Conservation (phyloP, 2,113 vertebrate genomes). For the Bettongia penicillata region DNA sequence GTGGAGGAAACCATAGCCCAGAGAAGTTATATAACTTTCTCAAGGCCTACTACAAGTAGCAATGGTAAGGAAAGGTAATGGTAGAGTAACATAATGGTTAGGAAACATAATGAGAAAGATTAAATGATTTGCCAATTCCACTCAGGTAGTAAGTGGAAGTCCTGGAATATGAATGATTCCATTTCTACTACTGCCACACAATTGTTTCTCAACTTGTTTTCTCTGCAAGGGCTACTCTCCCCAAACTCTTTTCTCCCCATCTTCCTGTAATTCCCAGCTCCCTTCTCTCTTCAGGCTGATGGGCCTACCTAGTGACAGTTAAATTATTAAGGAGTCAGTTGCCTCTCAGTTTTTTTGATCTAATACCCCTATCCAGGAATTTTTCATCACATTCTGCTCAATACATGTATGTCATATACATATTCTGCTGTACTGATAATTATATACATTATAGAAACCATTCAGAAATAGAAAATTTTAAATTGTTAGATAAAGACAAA, state of each 20-base stretch:
- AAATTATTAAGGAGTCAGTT: neutral
- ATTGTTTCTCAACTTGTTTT: neutral
- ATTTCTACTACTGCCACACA: neutral
- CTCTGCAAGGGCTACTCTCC: neutral
- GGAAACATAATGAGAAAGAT: neutral
- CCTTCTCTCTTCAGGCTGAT: neutral
- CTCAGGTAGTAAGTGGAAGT: neutral
- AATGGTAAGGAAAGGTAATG: neutral
- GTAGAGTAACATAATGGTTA: neutral
- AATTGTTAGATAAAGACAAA: neutral
- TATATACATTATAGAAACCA: neutral
- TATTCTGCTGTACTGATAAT: neutral
- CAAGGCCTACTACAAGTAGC: neutral
- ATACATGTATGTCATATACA: neutral
- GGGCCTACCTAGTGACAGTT: neutral
- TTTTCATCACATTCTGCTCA: too few relatives aligned
- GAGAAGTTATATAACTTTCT: neutral
- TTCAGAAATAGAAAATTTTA: neutral
- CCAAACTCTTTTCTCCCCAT: neutral
- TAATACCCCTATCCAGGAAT: neutral
- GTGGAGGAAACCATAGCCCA: neutral
- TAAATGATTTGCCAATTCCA: neutral
- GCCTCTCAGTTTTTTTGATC: neutral
- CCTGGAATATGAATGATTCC: neutral
- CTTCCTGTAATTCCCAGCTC: neutral